These are phyloP conservation scores for Eutolmus rufibarbis DNA, from an alignment of 2,888 invertebrate genomes.

Conservation along the genomic window DNA sequence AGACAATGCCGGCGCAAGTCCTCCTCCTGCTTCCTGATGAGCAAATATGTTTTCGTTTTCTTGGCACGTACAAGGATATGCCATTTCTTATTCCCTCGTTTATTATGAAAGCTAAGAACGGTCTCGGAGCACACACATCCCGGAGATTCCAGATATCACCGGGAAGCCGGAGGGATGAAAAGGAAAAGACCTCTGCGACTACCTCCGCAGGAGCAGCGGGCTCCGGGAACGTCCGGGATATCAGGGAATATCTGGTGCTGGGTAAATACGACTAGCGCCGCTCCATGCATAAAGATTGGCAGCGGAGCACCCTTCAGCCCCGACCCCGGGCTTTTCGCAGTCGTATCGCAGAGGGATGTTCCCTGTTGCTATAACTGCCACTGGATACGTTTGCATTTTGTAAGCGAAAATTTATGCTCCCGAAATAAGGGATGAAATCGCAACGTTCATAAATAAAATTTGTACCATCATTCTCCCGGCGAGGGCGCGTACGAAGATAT, in stretches of 20 bases:
- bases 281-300: constrained; percentile 11
- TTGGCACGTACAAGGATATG: constrained; percentile 49
- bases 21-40: constrained; percentile 43
- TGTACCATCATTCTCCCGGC: constrained; percentile 45
- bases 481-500: constrained; percentile 31
- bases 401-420: constrained; percentile 45
- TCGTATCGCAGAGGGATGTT: background rate
- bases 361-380: background rate
- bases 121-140: constrained; percentile 19
- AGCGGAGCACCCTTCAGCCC: background rate
- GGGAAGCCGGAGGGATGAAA: constrained; percentile 35
- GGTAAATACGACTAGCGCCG: background rate
- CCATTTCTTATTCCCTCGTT: constrained; percentile 48
- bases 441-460: constrained; percentile 46
- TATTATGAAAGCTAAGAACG: constrained; percentile 44
- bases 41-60: constrained; percentile 49
- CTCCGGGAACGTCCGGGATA: too few species aligned
- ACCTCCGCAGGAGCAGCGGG: background rate
- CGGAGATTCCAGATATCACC: constrained; percentile 44
- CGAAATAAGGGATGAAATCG: constrained; percentile 48
- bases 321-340: background rate
- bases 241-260: background rate
- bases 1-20: constrained; percentile 41
- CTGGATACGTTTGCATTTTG: constrained; percentile 43
- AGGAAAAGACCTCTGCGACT: constrained; percentile 15